Evolutionary conservation across 2,113 vertebrate genomes (phyloP), one percentile per base, ranked within the genome.

Genomic region (Alethe castanea): DNA sequence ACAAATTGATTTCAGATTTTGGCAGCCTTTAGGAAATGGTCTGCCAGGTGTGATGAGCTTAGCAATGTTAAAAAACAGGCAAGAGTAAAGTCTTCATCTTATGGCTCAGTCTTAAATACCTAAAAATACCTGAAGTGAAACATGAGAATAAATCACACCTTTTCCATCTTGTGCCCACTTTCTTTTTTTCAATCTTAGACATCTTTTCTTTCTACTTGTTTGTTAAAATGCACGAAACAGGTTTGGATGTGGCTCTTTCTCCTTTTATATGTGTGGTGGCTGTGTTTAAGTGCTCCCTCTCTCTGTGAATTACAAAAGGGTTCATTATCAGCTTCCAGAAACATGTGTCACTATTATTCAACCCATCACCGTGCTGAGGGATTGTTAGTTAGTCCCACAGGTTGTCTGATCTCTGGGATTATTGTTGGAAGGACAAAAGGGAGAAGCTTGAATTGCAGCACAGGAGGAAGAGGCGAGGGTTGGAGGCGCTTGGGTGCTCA

Each of bases 1-100:
- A 23, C 81, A 97, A 91, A 96, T 83, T 78, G 84, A 94, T 97
- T 97, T 94, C 76, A 86, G 44, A 48, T 95, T 96, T 97, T 98
- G 95, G 78, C 95, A 93, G 88, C 67, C 70, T 84, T 71, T 60
- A 93, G 52, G 81, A 88, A 60, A 82, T 29, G 8, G 91, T 88
- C 82, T 97, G 88, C 73, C 95, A 97, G 79, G 74, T 95, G 93
- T 64, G 29, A 56, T 82, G 66, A 91, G 38, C 48, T 67, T 65
- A 80, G 74, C 33, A 56, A 15, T 54, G 62, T 91, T 94, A 87
- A 95, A 97, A 96, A 93, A 9, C 7, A 91, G 72, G 36, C 56
- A 83, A 40, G 62, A 74, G 52, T 70, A 73, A 23, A 92, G n/a
- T 42, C 28, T n/a, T 82, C 31, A 45, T 90, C 69, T 81, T 89